Conservation (phyloP, 2,113 vertebrate genomes). For the Hassar affinis region DNA sequence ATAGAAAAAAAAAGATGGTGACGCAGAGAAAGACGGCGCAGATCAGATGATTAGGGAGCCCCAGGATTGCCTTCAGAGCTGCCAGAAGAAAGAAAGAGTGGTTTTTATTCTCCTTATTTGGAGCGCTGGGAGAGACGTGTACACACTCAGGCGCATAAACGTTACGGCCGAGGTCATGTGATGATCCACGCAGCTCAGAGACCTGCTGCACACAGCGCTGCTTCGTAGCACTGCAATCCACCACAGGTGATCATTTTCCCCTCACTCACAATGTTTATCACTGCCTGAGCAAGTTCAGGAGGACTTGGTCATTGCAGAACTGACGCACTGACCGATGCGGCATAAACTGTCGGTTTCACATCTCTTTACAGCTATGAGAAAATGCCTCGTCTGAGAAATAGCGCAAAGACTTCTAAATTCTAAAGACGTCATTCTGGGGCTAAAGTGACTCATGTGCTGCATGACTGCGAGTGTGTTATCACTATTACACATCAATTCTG, state of each 20-base stretch:
- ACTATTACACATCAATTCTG: not conserved
- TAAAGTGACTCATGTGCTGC: not conserved
- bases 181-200: not conserved
- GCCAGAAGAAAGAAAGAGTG: not conserved
- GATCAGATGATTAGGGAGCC: not conserved
- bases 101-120: not conserved
- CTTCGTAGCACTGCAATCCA: not conserved
- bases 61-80: not conserved
- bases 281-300: not conserved
- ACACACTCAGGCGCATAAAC: not conserved
- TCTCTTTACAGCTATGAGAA: not conserved
- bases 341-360: slow-evolving; percentile 5
- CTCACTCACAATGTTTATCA: not conserved
- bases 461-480: not conserved
- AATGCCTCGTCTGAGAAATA: not conserved
- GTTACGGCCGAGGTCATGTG: not conserved
- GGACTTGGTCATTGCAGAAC: not conserved
- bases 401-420: not conserved
- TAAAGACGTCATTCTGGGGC: not conserved
- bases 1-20: not conserved
- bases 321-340: not conserved
- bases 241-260: not conserved
- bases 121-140: not conserved
- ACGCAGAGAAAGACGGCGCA: not conserved
- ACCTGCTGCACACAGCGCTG: not conserved